phyloP scores from a whole-genome alignment of 2,888 invertebrate genomes.

The Odontocolon sp. region DNA sequence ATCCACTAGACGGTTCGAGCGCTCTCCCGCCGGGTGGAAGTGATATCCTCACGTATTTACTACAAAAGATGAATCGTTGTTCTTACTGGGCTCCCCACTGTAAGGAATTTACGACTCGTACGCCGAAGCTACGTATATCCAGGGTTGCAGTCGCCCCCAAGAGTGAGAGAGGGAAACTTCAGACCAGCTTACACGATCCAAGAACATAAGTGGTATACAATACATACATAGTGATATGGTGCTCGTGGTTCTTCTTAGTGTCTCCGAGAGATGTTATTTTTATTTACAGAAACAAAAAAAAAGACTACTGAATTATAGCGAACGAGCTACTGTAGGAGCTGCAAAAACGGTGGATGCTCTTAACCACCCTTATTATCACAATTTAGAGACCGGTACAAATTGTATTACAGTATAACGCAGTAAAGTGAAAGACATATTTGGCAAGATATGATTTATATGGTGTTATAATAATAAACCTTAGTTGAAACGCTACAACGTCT shows the following conservation, averaged over 20 bases:
- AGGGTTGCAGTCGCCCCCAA: slow-evolving; percentile 9
- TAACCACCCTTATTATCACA: slow-evolving; percentile 50
- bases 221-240: slow-evolving; percentile 16
- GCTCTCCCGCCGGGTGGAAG: slow-evolving; percentile 58
- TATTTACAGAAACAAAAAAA: slow-evolving; percentile 46
- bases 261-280: slow-evolving; percentile 46
- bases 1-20: slow-evolving; percentile 17
- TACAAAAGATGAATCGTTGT: slow-evolving; percentile 60
- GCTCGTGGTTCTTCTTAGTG: slow-evolving; percentile 14
- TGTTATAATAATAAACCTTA: too few relatives aligned
- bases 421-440: too few relatives aligned
- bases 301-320: slow-evolving; percentile 50
- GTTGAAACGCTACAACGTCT: too few relatives aligned
- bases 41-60: slow-evolving; percentile 61
- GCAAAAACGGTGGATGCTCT: slow-evolving; percentile 47
- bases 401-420: slow-evolving; percentile 12
- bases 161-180: slow-evolving; percentile 9
- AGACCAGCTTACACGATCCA: slow-evolving; percentile 42
- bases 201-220: slow-evolving; percentile 41
- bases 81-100: slow-evolving; percentile 44
- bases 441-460: too few relatives aligned
- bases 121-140: slow-evolving; percentile 29
- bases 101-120: slow-evolving; percentile 59
- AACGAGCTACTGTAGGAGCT: slow-evolving; percentile 5
- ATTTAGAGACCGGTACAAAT: slow-evolving; percentile 18